Evolutionary conservation across 2,113 vertebrate species (phyloP).

Genomic region (Microtus montanus): DNA sequence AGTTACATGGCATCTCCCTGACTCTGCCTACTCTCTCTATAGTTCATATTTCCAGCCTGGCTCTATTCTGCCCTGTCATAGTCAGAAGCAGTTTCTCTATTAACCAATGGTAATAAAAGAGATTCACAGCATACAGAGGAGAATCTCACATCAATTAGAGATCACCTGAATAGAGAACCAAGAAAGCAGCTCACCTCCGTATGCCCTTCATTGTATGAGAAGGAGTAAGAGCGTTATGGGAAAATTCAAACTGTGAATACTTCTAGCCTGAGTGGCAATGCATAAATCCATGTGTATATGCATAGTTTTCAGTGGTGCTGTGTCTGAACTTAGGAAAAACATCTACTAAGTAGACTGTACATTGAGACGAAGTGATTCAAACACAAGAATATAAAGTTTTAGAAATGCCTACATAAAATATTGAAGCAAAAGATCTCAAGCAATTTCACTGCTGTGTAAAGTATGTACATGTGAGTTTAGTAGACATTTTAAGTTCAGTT

Average conservation of each 20-base stretch:
- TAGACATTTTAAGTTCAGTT: conserved; percentile 39
- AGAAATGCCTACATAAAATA: conserved; percentile 42
- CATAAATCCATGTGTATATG: not conserved
- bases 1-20: no score
- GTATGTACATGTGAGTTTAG: not conserved
- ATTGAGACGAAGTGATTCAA: conserved; percentile 21
- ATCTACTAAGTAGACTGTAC: not conserved
- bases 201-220: not conserved
- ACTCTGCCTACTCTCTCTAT: no score
- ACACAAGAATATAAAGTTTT: conserved; percentile 28
- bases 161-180: not conserved
- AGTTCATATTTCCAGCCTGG: no score
- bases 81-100: no score
- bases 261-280: not conserved
- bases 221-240: not conserved
- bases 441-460: conserved; percentile 44
- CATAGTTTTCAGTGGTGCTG: not conserved
- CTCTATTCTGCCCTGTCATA: no score
- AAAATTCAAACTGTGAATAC: not conserved
- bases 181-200: not conserved
- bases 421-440: conserved; percentile 43
- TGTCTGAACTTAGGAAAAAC: conserved; percentile 9
- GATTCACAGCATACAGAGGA: no score
- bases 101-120: no score
- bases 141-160: no score